A percentile compares a stretch with the other conserved stretches of the same genome.
These are phyloP conservation scores for Catagonus wagneri DNA, from an alignment of 2,113 vertebrate species.

Conservation along the genomic window DNA sequence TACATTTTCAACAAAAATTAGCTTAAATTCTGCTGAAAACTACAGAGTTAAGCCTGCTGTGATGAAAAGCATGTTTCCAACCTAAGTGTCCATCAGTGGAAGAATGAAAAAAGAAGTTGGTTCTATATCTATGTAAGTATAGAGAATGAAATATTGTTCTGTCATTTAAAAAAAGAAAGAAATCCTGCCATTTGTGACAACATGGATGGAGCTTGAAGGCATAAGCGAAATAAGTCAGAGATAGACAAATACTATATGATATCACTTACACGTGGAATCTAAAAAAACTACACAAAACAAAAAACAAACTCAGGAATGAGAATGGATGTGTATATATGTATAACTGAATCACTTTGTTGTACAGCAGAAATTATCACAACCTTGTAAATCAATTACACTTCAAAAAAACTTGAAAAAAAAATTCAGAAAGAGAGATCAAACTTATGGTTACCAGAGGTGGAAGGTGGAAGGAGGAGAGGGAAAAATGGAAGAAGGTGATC, in stretches of 20 bases:
- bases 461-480: neutral
- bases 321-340: too few species aligned
- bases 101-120: neutral
- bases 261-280: neutral
- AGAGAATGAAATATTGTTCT: neutral
- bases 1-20: constrained; percentile 16
- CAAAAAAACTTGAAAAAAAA: too few species aligned
- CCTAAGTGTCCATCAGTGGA: neutral
- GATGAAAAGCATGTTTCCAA: neutral
- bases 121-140: neutral
- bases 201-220: neutral
- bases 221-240: neutral
- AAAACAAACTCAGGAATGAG: neutral
- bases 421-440: neutral
- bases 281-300: neutral
- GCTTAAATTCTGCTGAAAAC: constrained; percentile 26
- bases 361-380: too few species aligned
- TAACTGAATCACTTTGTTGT: too few species aligned
- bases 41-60: neutral
- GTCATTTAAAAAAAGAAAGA: neutral
- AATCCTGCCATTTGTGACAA: neutral
- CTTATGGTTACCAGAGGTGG: neutral
- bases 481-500: neutral
- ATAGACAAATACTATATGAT: neutral
- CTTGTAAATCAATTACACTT: too few species aligned